Evolutionary conservation across 2,113 vertebrate genomes (phyloP).

Genomic region (Leucoraja erinaceus): DNA sequence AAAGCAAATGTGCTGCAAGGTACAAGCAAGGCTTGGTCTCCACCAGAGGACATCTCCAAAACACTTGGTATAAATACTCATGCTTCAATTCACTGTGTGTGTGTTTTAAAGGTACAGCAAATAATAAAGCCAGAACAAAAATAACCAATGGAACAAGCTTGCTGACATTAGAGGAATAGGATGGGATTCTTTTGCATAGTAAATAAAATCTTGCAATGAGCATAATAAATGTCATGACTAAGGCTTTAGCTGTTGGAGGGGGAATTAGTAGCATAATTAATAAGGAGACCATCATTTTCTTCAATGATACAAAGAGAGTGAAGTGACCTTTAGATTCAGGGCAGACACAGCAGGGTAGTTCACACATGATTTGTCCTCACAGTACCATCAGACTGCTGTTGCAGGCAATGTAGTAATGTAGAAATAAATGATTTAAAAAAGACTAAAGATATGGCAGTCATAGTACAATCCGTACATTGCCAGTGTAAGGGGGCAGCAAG

Average conservation of each 20-base stretch:
- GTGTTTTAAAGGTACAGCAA: constrained; percentile 16
- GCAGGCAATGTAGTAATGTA: neutral
- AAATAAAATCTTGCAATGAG: constrained; percentile 23
- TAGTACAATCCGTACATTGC: neutral
- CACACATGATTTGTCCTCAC: too few species aligned
- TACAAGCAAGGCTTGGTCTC: constrained; percentile 12
- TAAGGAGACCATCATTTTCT: constrained; percentile 9
- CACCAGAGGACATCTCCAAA: neutral
- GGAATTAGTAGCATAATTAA: constrained; percentile 18
- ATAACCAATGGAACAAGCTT: neutral
- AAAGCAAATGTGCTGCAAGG: constrained; percentile 20
- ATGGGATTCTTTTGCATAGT: neutral
- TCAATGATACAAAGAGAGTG: neutral
- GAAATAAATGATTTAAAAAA: neutral
- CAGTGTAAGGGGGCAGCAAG: neutral
- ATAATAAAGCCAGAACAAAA: neutral
- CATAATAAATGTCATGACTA: neutral
- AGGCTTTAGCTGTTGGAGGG: neutral
- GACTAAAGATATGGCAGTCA: neutral
- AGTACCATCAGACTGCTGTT: neutral
- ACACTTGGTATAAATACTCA: constrained; percentile 16
- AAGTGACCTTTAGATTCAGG: neutral
- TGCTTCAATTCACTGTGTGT: constrained; percentile 1
- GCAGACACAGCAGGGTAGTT: neutral
- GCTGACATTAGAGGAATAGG: neutral